phyloP scores from a whole-genome alignment of 2,797 vertebrate genomes.

The Zalophus californianus region DNA sequence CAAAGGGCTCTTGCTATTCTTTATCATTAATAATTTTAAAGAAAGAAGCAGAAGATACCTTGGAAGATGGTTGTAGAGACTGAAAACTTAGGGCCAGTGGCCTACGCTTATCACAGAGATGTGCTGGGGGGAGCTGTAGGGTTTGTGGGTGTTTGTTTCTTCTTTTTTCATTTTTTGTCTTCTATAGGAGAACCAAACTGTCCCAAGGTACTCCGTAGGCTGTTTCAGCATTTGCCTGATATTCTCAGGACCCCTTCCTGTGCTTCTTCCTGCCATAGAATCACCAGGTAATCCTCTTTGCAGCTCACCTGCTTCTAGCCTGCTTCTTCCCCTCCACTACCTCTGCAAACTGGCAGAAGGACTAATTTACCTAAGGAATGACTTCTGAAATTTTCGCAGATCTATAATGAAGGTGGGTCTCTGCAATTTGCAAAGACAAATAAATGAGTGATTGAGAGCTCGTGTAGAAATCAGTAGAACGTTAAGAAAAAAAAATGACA shows the following conservation, averaged over 20 bases:
- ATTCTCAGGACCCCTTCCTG: not conserved
- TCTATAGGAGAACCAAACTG: not conserved
- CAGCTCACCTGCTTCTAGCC: not conserved
- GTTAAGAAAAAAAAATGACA: not conserved
- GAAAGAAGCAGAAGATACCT: not conserved
- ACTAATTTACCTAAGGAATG: not conserved
- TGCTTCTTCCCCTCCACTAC: not conserved
- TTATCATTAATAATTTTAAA: constrained; percentile 46
- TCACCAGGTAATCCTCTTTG: not conserved
- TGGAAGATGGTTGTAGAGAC: not conserved
- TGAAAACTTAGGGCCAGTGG: not conserved
- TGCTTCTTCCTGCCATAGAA: not conserved
- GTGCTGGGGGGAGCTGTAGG: rapidly evolving
- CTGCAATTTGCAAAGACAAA: not conserved
- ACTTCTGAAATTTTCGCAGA: not conserved
- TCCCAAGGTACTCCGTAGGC: not conserved
- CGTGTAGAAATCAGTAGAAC: not conserved
- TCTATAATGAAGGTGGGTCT: not conserved
- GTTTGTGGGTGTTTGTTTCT: not conserved
- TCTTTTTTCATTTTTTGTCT: not conserved
- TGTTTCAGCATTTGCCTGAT: not conserved
- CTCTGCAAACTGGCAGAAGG: not conserved
- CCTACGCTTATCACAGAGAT: not conserved
- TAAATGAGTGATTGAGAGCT: not conserved
- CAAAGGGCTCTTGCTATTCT: not conserved